Evolutionary conservation across 2,797 vertebrate species (phyloP), one percentile per base, ranked within the genome.

Genomic region (Odontamblyopus lacepedii): DNA sequence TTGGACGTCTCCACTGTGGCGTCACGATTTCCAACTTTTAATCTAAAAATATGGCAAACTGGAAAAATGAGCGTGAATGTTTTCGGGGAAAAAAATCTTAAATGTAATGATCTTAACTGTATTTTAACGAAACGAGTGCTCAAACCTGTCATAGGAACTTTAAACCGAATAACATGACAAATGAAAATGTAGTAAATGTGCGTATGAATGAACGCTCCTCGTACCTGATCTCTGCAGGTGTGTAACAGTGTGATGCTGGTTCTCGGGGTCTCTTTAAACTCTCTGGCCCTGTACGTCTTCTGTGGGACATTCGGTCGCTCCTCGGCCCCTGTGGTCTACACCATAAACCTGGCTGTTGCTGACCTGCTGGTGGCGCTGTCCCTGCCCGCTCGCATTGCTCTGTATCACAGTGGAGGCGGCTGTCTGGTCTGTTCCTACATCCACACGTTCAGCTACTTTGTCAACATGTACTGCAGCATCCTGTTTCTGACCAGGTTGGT

Each of bases 401-500:
- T 98, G 72, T 97, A 97, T 91, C 97, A 97, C 76, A 95, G 95
- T 0, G 88, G 95, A 0, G 94, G 91, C 0, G 87, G 93, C 68
- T 99, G 97, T 63, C 76, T 87, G 35, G 92, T 74, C 53, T 99
- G 98, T 72, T 95, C 95, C 41, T 95, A 98, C 67, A 91, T 98
- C 44, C 97, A 98, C 75, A 94, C 96, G 84, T 97, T 99, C 78
- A 94, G 95, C 86, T 99, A 99, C 91, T 99, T 99, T 78, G 96
- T 99, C 88, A 99, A 99, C 92, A 98, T 99, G 97, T 98, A 99
- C 89, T 98, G 97, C 87, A 99, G 97, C 85, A 96, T 98, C 82
- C 93, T 99, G 78, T 99, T 99, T 90, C 91, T 99, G 74, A 99
- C 97, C 0, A 98, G 65, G 65, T 67, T 12, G 8, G 50, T 30